Conservation (phyloP, 2,888 invertebrate species). For the Glaucopsyche alexis region DNA sequence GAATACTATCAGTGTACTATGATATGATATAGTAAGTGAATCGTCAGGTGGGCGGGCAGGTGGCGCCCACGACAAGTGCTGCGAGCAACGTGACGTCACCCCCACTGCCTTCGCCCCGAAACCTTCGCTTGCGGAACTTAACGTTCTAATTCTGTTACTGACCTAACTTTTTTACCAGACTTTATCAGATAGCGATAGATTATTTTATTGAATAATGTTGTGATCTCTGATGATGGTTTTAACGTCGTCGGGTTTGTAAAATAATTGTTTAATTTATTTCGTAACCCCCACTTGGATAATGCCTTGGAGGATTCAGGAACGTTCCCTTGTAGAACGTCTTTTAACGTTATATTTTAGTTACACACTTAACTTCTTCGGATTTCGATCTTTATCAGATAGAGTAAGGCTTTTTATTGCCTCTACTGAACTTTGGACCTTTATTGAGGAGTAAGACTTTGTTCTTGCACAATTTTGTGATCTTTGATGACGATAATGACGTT, state of each 20-base stretch:
- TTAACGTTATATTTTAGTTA: too few relatives aligned
- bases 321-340: too few relatives aligned
- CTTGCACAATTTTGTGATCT: too few relatives aligned
- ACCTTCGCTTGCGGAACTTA: conserved; percentile 51
- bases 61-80: conserved; percentile 71
- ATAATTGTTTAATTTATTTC: too few relatives aligned
- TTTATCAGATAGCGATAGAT: background rate
- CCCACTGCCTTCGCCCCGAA: conserved; percentile 56
- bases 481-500: too few relatives aligned
- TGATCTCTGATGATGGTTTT: background rate
- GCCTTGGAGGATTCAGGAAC: too few relatives aligned
- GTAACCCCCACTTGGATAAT: too few relatives aligned
- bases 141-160: conserved; percentile 36
- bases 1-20: background rate
- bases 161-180: conserved; percentile 36
- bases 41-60: conserved; percentile 43
- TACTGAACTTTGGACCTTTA: too few relatives aligned
- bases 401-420: too few relatives aligned
- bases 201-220: background rate
- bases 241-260: background rate
- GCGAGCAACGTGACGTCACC: conserved; percentile 75
- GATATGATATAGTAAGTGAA: background rate
- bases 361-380: too few relatives aligned
- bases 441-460: too few relatives aligned
- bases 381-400: too few relatives aligned